Conservation (phyloP, 2,113 vertebrate species). For the Athene noctua region DNA sequence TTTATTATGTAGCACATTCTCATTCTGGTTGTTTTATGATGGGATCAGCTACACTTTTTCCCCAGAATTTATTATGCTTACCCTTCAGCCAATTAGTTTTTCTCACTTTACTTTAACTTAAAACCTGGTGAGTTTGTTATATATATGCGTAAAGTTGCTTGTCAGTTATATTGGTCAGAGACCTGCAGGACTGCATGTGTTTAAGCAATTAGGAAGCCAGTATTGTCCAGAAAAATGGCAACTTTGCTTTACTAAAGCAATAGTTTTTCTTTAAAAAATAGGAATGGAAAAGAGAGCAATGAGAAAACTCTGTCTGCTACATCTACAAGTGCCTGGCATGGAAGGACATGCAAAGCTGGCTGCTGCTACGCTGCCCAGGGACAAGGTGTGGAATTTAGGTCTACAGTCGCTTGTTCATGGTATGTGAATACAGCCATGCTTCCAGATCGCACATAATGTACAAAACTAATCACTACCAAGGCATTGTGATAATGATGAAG, state of each 20-base stretch:
- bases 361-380: background rate
- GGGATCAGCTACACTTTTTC: slow-evolving; percentile 53
- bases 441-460: rapidly evolving
- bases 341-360: background rate
- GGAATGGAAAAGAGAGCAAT: background rate
- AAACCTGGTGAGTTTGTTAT: slow-evolving; percentile 67
- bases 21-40: slow-evolving; percentile 67
- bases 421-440: rapidly evolving
- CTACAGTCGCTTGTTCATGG: background rate
- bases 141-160: slow-evolving; percentile 30
- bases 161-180: slow-evolving; percentile 41
- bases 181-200: slow-evolving; percentile 9
- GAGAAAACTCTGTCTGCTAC: background rate
- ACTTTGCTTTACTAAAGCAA: background rate
- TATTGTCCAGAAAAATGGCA: slow-evolving; percentile 17
- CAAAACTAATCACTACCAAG: background rate
- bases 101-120: slow-evolving; percentile 63
- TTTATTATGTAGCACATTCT: slow-evolving; percentile 75
- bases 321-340: background rate
- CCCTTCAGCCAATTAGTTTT: slow-evolving; percentile 68
- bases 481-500: background rate
- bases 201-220: slow-evolving; percentile 39
- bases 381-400: background rate
- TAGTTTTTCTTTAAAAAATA: background rate
- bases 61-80: slow-evolving; percentile 69